Conservation (phyloP, 2,797 vertebrate genomes). For the Halcyon smyrnensis region DNA sequence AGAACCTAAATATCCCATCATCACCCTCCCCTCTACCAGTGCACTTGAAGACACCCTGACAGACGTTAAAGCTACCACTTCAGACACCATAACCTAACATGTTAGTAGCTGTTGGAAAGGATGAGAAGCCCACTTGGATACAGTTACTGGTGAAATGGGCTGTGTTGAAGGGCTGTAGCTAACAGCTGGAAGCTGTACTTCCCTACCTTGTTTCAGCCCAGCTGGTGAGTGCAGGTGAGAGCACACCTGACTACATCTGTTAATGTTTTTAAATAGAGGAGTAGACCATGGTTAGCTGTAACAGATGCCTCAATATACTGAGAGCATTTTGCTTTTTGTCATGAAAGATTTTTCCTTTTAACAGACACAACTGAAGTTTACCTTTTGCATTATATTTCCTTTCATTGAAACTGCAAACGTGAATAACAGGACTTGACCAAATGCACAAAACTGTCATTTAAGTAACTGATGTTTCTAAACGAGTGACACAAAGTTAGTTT, state of each 20-base stretch:
- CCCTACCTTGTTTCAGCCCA: not conserved
- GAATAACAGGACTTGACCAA: not conserved
- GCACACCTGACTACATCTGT: too few relatives aligned
- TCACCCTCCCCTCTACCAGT: not conserved
- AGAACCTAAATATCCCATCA: not conserved
- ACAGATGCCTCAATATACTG: not conserved
- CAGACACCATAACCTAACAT: rapidly evolving
- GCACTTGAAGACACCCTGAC: not conserved
- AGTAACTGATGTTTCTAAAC: not conserved
- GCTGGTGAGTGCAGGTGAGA: too few relatives aligned
- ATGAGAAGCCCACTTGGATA: not conserved
- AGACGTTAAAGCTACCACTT: not conserved
- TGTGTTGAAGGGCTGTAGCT: not conserved
- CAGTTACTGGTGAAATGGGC: too few relatives aligned
- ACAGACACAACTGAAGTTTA: not conserved
- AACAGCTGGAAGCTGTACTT: rapidly evolving
- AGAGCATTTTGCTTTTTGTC: not conserved
- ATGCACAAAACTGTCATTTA: not conserved
- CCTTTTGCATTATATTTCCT: not conserved
- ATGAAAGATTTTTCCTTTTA: not conserved
- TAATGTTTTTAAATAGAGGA: not conserved
- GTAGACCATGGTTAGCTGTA: not conserved
- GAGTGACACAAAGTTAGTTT: not conserved
- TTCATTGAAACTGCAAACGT: not conserved
- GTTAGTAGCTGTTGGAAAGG: not conserved